Evolutionary conservation across 1,140 invertebrate species (phyloP), one percentile per base, ranked within the genome.

Genomic region (Drosophila ananassae): DNA sequence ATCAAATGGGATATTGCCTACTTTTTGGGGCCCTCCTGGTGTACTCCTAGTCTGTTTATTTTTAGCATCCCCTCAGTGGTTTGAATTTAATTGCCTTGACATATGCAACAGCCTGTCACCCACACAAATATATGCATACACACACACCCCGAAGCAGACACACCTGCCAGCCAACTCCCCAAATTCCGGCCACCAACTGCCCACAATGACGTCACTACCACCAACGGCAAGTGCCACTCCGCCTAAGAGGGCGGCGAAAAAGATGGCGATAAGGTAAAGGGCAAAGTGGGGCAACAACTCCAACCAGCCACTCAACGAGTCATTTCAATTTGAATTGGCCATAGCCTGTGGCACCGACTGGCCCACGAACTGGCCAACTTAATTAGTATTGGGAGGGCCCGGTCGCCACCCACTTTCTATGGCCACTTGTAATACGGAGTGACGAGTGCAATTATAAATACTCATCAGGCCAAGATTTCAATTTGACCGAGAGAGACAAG

Each of bases 371-470:
- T 71, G 82, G 76, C 58, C 79, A 87, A 83, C 79, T 89, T 89
- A 87, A 87, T 87, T 89, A 87, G 67, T 83, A 71, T 73, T 68
- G 68, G 39, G 39, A 48, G 32, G 53, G 25, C 48, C n/a, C 41
- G 2, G 17, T 12, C 2, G 24, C 25, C 37, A 30, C 25, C 39
- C 30, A 30, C 48, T 34, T 22, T 9, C 21, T 37, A 17, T 12
- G 2, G 17, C 12, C 51, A 37, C 72, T 74, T 55, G 61, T 51
- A 62, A 67, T 67, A n/a, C n/a, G n/a, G n/a, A 17, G 59, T 67
- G 57, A 62, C 78, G 78, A 87, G 82, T 82, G 82, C 82, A 82
- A 89, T 87, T 87, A 89, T 78, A 87, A 85, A 82, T 78, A 72
- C 56, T 74, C 64, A 82, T 81, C 82, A 71, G 32, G 59, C 52